phyloP scores from a whole-genome alignment of 2,888 invertebrate genomes.

The Copidosoma aretas region DNA sequence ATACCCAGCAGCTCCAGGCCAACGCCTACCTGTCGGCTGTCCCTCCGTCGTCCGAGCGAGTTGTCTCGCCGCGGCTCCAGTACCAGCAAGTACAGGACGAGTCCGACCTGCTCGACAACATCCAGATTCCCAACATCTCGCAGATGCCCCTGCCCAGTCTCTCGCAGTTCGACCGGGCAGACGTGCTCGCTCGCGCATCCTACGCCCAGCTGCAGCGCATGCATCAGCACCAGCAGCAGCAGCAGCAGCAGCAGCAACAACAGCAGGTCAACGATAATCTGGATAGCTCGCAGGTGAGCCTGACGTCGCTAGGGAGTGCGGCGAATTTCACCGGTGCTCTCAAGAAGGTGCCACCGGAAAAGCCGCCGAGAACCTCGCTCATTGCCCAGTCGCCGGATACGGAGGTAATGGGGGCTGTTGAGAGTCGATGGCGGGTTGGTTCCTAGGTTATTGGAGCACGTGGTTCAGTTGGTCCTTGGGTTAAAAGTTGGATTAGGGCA shows the following conservation, averaged over 20 bases:
- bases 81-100: conserved; percentile 45
- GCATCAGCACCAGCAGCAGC: conserved; percentile 41
- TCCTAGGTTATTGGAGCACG: too few species aligned
- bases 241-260: conserved; percentile 38
- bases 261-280: conserved; percentile 43
- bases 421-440: too few species aligned
- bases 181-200: conserved; percentile 50
- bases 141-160: conserved; percentile 56
- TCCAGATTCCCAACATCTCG: conserved; percentile 52
- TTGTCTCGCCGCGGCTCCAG: conserved; percentile 54
- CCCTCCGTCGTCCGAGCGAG: conserved; percentile 37
- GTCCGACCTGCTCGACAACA: conserved; percentile 31
- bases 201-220: conserved; percentile 50
- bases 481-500: too few species aligned
- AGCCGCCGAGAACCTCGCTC: conserved; percentile 59
- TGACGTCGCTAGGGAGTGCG: conserved; percentile 33
- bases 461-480: too few species aligned
- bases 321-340: conserved; percentile 54
- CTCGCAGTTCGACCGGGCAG: conserved; percentile 56
- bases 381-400: conserved; percentile 59
- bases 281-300: conserved; percentile 42
- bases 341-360: conserved; percentile 60
- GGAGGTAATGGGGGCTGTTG: conserved; percentile 51
- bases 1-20: conserved; percentile 45
- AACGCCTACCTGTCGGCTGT: conserved; percentile 34